phyloP scores from a whole-genome alignment of 1,140 invertebrate species.

The Eciton burchellii region DNA sequence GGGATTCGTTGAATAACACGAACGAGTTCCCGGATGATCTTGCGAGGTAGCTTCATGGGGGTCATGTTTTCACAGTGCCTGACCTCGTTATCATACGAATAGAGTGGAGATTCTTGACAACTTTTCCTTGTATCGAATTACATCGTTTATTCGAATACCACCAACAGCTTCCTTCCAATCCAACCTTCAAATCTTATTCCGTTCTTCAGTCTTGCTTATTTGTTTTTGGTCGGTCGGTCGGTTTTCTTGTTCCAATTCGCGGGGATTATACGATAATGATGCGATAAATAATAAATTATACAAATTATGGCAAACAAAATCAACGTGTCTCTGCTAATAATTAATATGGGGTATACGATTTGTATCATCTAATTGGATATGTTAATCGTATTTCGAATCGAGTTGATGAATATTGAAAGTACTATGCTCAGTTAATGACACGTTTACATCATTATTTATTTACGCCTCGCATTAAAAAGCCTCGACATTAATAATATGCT shows the following conservation, averaged over 20 bases:
- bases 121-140: background rate
- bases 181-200: background rate
- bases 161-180: background rate
- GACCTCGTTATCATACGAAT: background rate
- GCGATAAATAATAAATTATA: slow-evolving; percentile 45
- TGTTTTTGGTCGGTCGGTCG: background rate
- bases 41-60: background rate
- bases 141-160: background rate
- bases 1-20: slow-evolving; percentile 40
- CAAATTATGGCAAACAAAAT: slow-evolving; percentile 46
- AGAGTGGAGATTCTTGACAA: slow-evolving; percentile 2
- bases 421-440: slow-evolving; percentile 42
- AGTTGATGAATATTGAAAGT: slow-evolving; percentile 53
- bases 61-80: background rate
- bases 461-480: slow-evolving; percentile 43
- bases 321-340: slow-evolving; percentile 30
- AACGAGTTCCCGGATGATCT: slow-evolving; percentile 18
- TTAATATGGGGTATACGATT: slow-evolving; percentile 44
- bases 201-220: no score
- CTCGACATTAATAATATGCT: slow-evolving; percentile 54
- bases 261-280: slow-evolving; percentile 25
- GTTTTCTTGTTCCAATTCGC: slow-evolving; percentile 38
- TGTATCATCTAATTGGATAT: slow-evolving; percentile 56
- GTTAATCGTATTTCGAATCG: slow-evolving; percentile 56
- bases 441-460: slow-evolving; percentile 56